Conservation (phyloP, 2,888 invertebrate species). For the Microchrysa polita region DNA sequence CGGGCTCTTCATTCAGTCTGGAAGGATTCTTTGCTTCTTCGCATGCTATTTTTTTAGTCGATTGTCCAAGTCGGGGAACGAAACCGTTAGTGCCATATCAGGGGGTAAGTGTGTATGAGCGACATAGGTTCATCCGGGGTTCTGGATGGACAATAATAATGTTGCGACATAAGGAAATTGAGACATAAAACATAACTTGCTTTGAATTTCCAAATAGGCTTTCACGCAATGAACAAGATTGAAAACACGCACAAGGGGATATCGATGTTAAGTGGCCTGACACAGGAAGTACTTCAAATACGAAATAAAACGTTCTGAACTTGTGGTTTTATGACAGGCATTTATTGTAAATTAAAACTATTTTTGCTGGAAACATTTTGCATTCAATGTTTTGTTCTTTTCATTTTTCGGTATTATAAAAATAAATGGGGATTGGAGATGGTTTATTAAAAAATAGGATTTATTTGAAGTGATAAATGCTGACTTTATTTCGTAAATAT, state of each 20-base stretch:
- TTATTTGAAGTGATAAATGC: too few species aligned
- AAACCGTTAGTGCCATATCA: background rate
- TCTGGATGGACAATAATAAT: constrained; percentile 29
- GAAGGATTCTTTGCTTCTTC: constrained; percentile 12
- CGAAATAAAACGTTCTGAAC: constrained; percentile 7
- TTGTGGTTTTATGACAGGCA: constrained; percentile 13
- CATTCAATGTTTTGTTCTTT: too few species aligned
- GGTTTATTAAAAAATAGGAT: background rate
- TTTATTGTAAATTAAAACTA: constrained; percentile 32
- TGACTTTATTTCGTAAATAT: too few species aligned
- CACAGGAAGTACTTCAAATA: constrained; percentile 10
- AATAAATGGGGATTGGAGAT: background rate
- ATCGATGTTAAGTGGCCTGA: background rate
- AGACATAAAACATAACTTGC: constrained; percentile 44
- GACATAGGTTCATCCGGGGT: constrained; percentile 26
- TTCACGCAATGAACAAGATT: background rate
- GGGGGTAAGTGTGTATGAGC: constrained; percentile 3
- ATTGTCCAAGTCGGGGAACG: background rate
- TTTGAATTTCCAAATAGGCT: constrained; percentile 36
- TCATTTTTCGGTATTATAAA: background rate
- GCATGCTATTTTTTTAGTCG: too few species aligned
- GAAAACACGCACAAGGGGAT: background rate
- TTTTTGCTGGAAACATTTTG: background rate
- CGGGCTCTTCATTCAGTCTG: background rate
- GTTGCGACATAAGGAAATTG: constrained; percentile 43